Percentiles rank a stretch among this genome's conserved stretches.
Evolutionary conservation across 2,797 vertebrate species (phyloP).

Genomic region (Parambassis ranga): DNA sequence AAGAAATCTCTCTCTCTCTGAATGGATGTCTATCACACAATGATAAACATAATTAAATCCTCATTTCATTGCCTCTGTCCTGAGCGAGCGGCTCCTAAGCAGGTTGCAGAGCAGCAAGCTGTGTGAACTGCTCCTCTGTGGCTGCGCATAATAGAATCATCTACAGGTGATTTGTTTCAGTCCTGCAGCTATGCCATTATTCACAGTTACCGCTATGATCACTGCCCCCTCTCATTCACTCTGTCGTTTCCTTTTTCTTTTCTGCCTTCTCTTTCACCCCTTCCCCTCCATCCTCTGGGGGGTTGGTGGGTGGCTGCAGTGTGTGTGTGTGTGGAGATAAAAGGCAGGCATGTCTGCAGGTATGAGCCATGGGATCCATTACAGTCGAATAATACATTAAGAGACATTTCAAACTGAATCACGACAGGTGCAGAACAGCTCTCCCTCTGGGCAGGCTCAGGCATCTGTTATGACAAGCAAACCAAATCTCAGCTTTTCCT

Average conservation of each 20-base stretch:
- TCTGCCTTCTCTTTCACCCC: background rate
- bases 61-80: constrained; percentile 19
- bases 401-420: constrained; percentile 70
- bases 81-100: constrained; percentile 5
- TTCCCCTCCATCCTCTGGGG: background rate
- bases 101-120: constrained; percentile 5
- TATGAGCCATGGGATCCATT: constrained; percentile 69
- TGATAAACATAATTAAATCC: constrained; percentile 28
- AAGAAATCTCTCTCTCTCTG: background rate
- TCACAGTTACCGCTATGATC: constrained; percentile 44
- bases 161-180: constrained; percentile 61
- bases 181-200: constrained; percentile 45
- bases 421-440: constrained; percentile 53
- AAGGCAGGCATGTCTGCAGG: constrained; percentile 48
- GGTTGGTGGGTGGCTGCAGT: background rate
- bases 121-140: constrained; percentile 39
- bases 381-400: constrained; percentile 65
- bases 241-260: background rate
- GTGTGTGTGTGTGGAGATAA: constrained; percentile 19
- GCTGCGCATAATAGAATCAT: constrained; percentile 53
- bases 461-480: constrained; percentile 70
- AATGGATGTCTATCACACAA: background rate
- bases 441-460: constrained; percentile 46
- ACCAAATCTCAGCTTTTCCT: constrained; percentile 62
- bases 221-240: constrained; percentile 23